These are phyloP conservation scores for Conus ventricosus DNA, from an alignment of 1,140 invertebrate genomes.

Conservation along the genomic window DNA sequence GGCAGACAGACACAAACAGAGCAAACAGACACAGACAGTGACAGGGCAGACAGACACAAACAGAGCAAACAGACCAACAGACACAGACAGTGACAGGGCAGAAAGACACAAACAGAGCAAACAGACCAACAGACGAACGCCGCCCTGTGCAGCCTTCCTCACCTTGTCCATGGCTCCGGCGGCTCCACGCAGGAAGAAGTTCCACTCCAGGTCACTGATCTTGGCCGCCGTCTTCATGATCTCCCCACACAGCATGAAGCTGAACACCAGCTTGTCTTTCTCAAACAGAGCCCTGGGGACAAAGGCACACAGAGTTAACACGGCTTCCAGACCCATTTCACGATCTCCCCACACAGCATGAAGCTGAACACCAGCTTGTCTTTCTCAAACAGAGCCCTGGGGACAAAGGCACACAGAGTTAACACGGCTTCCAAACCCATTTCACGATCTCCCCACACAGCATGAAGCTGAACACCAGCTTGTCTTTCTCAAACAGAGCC, in stretches of 20 bases:
- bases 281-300: constrained; percentile 73
- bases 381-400: constrained; percentile 75
- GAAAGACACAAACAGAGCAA: not conserved
- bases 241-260: constrained; percentile 86
- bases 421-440: constrained; percentile 65
- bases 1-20: not conserved
- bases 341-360: constrained; percentile 85
- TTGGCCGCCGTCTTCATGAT: constrained; percentile 81
- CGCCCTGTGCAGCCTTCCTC: not conserved
- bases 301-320: not conserved
- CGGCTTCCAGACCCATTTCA: constrained; percentile 72
- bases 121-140: not conserved
- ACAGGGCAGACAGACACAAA: too few species aligned
- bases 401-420: not conserved
- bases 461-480: constrained; percentile 80
- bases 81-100: too few species aligned
- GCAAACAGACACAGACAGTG: not conserved
- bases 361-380: constrained; percentile 79
- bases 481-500: constrained; percentile 74
- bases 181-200: constrained; percentile 84
- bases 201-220: constrained; percentile 81
- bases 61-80: too few species aligned
- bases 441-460: constrained; percentile 85
- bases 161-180: constrained; percentile 70
- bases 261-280: constrained; percentile 75